These are phyloP conservation scores for Burhinus oedicnemus DNA, from an alignment of 2,113 vertebrate genomes.

Conservation along the genomic window DNA sequence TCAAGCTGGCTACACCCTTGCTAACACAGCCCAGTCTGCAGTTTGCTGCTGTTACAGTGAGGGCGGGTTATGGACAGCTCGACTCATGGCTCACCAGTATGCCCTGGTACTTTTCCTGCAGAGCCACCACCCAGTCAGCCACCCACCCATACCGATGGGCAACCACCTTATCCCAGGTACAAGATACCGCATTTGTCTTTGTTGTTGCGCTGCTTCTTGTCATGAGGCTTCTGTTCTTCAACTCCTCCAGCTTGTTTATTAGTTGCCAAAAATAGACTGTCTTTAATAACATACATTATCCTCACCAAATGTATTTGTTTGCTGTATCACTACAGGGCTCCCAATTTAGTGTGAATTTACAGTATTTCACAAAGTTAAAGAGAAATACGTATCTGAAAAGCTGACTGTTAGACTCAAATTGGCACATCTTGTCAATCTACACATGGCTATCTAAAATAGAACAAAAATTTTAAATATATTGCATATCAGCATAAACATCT, in stretches of 20 bases:
- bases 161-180: background rate
- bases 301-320: background rate
- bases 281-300: background rate
- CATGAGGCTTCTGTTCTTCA: background rate
- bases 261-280: background rate
- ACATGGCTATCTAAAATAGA: background rate
- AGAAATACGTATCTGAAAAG: background rate
- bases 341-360: background rate
- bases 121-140: background rate
- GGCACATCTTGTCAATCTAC: background rate
- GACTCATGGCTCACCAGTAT: background rate
- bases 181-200: rapidly evolving
- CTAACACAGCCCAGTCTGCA: background rate
- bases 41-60: rapidly evolving
- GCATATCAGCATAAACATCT: too few relatives aligned
- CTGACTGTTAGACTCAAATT: background rate
- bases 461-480: background rate
- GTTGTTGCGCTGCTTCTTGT: background rate
- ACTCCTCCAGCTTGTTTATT: background rate
- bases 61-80: background rate
- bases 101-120: background rate
- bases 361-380: background rate
- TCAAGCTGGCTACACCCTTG: background rate
- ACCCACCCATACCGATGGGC: rapidly evolving
- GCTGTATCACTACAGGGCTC: background rate